Conservation (phyloP, 2,113 vertebrate genomes). For the Cryptotis parvus region DNA sequence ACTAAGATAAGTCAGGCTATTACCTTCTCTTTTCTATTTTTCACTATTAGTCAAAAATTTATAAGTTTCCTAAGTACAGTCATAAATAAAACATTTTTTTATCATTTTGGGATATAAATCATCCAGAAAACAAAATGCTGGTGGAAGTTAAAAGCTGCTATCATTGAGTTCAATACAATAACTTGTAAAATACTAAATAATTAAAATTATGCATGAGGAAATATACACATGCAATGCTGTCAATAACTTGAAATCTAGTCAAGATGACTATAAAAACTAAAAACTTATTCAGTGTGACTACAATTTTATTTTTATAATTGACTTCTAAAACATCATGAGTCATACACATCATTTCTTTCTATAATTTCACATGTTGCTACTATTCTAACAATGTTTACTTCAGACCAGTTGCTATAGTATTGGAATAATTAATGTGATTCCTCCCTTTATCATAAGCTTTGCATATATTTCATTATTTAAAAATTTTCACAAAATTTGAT, state of each 20-base stretch:
- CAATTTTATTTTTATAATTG: neutral
- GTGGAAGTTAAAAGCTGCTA: neutral
- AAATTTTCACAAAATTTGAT: neutral
- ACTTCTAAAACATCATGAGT: neutral
- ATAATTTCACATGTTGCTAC: neutral
- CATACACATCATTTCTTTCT: neutral
- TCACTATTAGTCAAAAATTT: neutral
- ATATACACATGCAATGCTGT: neutral
- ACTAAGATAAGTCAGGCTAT: neutral
- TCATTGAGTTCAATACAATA: neutral
- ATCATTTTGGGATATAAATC: neutral
- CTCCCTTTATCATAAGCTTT: neutral
- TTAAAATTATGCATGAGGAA: neutral
- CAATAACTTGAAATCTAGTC: neutral
- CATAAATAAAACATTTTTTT: conserved; percentile 1
- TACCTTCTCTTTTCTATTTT: neutral
- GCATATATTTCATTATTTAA: neutral
- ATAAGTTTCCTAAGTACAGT: neutral
- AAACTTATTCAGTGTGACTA: neutral
- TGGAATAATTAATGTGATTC: neutral
- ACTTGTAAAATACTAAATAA: conserved; percentile 12
- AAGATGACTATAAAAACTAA: neutral
- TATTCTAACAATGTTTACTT: neutral
- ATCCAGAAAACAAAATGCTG: neutral
- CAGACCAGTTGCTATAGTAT: neutral